Base-by-base conservation (phyloP, 2,113 vertebrate species). In the Hiodon tergisus region DNA sequence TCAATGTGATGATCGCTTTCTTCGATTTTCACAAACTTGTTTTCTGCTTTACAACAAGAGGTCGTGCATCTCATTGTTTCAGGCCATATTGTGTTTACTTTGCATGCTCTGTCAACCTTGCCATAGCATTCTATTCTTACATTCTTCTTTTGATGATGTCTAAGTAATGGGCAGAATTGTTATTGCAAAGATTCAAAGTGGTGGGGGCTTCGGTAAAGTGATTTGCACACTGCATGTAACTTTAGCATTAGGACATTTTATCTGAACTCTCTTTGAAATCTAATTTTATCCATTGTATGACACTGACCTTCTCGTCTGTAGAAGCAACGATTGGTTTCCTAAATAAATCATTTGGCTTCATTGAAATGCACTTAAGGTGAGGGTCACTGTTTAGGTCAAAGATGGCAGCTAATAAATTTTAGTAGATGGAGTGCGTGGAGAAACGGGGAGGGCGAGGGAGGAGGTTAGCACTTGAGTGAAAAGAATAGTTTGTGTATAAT, bases 271-370 rank as follows among this genome's bases (percentile, higher is more conserved):
- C 72, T 81, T 74, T 81, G 76, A 80, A 68, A 86, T 85, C 84
- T 85, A 79, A 78, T 86, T 87, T 86, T 82, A 86, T 86, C 78
- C 75, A 76, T 72, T 83, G 67, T 81, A 67, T 77, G 78, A 76
- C 85, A 66, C 77, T 85, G 89, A 91, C 90, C 88, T 92, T 86
- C 77, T 81, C 81, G 80, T 60, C 76, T 54, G 78, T 69, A 77
- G 48, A 74, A 76, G 85, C 78, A 73, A 81, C 88, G 86, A 90
- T 90, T 90, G 89, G 88, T 90, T 81, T 82, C 79, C 82, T 82
- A 83, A 84, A 89, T 89, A 89, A 89, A 90, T 87, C 72, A 85
- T 84, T 86, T 86, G 79, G 87, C 86, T 84, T 80, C 82, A 79
- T 83, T 85, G 86, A 88, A 88, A 89, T 85, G 86, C 87, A 80